phyloP scores from a whole-genome alignment of 2,113 vertebrate species.

The Notiomystis cincta region DNA sequence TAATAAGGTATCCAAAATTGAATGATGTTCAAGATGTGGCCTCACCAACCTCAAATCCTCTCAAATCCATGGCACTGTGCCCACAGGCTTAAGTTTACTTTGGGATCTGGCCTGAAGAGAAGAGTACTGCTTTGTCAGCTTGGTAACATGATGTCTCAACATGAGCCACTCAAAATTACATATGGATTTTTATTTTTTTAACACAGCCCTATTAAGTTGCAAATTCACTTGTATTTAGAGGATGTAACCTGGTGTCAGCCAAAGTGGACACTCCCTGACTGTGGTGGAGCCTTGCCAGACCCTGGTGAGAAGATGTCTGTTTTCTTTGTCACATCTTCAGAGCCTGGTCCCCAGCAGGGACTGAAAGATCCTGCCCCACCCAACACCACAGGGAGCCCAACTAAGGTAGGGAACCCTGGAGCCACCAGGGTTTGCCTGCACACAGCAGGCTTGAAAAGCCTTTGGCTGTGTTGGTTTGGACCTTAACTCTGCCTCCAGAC shows the following conservation, averaged over 20 bases:
- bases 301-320: background rate
- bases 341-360: background rate
- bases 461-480: background rate
- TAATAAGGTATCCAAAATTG: background rate
- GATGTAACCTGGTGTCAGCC: background rate
- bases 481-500: background rate
- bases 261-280: background rate
- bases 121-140: background rate
- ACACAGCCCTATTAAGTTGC: background rate
- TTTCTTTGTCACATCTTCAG: background rate
- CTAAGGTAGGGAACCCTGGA: background rate
- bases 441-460: background rate
- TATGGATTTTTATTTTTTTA: background rate
- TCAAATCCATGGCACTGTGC: background rate
- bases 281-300: background rate
- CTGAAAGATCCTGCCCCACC: background rate
- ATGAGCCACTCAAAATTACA: background rate
- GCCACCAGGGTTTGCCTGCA: background rate
- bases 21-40: background rate
- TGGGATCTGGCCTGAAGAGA: background rate
- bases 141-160: background rate
- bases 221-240: background rate
- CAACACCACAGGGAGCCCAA: background rate
- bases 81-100: background rate
- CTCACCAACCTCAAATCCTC: background rate